Percentiles rank a stretch among this genome's conserved stretches.
These are phyloP conservation scores for Sebastes trivittatus DNA, from an alignment of 2,797 vertebrate species.

Conservation along the genomic window DNA sequence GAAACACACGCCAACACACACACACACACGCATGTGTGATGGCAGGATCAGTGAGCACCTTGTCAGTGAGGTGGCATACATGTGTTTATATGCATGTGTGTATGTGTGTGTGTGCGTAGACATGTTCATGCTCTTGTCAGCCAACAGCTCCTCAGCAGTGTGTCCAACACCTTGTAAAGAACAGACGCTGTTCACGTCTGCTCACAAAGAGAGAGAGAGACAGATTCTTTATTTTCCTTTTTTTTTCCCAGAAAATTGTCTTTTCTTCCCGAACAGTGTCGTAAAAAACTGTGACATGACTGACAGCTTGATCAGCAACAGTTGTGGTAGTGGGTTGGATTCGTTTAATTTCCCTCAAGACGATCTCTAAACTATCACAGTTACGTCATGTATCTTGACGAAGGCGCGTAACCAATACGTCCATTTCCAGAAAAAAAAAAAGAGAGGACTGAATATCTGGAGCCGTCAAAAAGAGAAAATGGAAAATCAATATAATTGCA, in stretches of 20 bases:
- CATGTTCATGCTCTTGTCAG: conserved; percentile 59
- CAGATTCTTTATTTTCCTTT: background rate
- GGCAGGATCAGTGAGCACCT: conserved; percentile 59
- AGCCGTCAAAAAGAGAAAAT: background rate
- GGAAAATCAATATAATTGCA: background rate
- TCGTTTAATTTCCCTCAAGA: conserved; percentile 7
- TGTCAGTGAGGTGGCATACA: conserved; percentile 62
- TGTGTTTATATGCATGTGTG: conserved; percentile 21
- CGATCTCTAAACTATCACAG: background rate
- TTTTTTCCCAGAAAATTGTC: background rate
- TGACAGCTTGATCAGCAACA: conserved; percentile 27
- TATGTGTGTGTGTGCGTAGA: conserved; percentile 17
- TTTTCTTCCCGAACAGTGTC: conserved; percentile 28
- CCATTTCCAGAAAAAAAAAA: background rate
- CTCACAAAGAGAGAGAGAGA: conserved; percentile 1
- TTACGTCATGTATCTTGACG: background rate
- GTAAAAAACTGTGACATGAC: conserved; percentile 41
- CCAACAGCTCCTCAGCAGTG: conserved; percentile 68
- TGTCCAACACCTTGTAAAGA: conserved; percentile 76
- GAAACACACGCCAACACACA: conserved; percentile 1
- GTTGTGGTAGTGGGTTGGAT: background rate
- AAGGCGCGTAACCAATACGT: background rate
- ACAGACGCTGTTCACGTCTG: conserved; percentile 45
- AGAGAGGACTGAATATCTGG: background rate
- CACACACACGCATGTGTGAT: background rate